Percentiles rank a stretch among this genome's conserved stretches.
Evolutionary conservation across 2,797 vertebrate genomes (phyloP).

Genomic region (Acanthurus tractus): DNA sequence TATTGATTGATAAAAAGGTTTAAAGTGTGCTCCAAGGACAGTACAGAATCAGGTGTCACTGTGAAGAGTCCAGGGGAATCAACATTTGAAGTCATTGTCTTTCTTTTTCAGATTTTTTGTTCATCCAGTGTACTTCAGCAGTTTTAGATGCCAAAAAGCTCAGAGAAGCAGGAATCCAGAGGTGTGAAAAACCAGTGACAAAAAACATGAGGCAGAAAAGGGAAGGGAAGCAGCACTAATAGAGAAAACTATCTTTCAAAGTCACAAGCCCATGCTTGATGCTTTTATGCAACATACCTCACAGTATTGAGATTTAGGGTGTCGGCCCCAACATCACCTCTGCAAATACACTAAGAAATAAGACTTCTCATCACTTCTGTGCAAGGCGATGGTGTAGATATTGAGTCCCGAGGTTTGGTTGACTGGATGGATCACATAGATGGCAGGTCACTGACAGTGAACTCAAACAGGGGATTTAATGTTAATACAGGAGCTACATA

Average conservation of each 20-base stretch:
- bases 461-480: slow-evolving; percentile 3
- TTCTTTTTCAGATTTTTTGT: neutral
- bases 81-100: neutral
- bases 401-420: slow-evolving; percentile 11
- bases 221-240: slow-evolving; percentile 16
- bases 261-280: slow-evolving; percentile 1
- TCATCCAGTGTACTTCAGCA: slow-evolving; percentile 48
- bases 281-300: neutral
- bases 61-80: slow-evolving; percentile 29
- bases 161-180: slow-evolving; percentile 47
- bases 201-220: neutral
- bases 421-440: slow-evolving; percentile 42
- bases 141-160: slow-evolving; percentile 37
- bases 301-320: neutral
- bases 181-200: slow-evolving; percentile 12
- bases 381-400: neutral
- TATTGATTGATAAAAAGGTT: slow-evolving; percentile 3
- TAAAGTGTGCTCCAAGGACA: slow-evolving; percentile 24
- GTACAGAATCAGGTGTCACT: slow-evolving; percentile 13
- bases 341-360: slow-evolving; percentile 3
- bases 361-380: neutral
- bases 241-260: slow-evolving; percentile 18
- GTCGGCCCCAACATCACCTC: neutral
- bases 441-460: slow-evolving; percentile 20
- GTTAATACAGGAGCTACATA: slow-evolving; percentile 30